Evolutionary conservation across 2,113 vertebrate genomes (phyloP).

Genomic region (Mellivora capensis): DNA sequence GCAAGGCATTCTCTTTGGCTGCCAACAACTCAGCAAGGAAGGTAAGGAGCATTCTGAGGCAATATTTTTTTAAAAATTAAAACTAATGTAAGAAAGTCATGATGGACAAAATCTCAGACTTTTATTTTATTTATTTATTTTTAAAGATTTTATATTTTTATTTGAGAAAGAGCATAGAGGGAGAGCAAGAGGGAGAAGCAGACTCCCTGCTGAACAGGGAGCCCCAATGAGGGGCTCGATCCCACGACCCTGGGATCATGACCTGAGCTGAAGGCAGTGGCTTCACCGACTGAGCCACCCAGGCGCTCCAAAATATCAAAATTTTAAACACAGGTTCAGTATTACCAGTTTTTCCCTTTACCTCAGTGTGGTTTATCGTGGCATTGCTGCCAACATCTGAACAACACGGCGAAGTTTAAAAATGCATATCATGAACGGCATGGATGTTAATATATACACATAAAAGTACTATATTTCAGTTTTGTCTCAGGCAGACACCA

Average conservation of each 20-base stretch:
- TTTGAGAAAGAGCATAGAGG: not conserved
- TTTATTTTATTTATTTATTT: not conserved
- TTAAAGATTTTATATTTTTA: not conserved
- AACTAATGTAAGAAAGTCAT: not conserved
- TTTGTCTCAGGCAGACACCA: not conserved
- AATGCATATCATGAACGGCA: not conserved
- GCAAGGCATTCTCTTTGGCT: not conserved
- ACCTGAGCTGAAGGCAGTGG: not conserved
- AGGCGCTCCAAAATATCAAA: not conserved
- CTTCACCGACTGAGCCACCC: not conserved
- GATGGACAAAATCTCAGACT: not conserved
- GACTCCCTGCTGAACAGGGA: not conserved
- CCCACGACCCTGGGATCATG: not conserved
- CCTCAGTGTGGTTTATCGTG: accelerated
- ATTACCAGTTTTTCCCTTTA: not conserved
- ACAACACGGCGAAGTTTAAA: not conserved
- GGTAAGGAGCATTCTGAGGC: not conserved
- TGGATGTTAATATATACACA: not conserved
- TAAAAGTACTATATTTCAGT: not conserved
- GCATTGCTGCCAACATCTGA: not conserved
- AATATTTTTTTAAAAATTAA: not conserved
- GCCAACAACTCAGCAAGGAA: not conserved
- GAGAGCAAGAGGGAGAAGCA: not conserved
- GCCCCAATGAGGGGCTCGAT: accelerated
- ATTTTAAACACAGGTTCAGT: not conserved